These are phyloP conservation scores for Ctena decussata DNA, from an alignment of 2,888 invertebrate species.

Conservation along the genomic window DNA sequence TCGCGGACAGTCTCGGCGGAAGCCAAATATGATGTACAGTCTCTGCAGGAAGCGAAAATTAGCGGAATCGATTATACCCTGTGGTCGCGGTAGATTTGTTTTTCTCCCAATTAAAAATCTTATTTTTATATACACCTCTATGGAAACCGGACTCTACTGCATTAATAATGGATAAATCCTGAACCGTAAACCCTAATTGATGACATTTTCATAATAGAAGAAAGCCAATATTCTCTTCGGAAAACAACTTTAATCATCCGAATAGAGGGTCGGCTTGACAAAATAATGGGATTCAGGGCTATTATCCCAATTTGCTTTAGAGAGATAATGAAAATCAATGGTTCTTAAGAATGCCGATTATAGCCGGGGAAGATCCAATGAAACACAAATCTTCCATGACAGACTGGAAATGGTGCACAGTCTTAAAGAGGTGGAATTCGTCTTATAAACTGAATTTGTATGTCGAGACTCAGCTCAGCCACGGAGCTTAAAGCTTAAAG, in stretches of 20 bases:
- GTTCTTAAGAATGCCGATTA: not conserved
- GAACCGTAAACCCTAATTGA: not conserved
- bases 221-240: not conserved
- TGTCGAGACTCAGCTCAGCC: too few relatives aligned
- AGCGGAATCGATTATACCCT: too few relatives aligned
- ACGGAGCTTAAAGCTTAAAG: too few relatives aligned
- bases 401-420: too few relatives aligned
- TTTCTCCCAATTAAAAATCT: not conserved
- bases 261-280: not conserved
- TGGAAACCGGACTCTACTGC: not conserved
- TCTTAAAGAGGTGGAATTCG: too few relatives aligned
- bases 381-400: too few relatives aligned
- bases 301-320: not conserved
- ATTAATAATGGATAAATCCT: conserved; percentile 6
- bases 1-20: too few relatives aligned
- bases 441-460: too few relatives aligned
- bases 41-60: too few relatives aligned
- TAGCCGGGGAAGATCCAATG: too few relatives aligned
- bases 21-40: too few relatives aligned
- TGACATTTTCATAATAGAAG: conserved; percentile 1
- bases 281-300: not conserved
- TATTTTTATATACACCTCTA: not conserved
- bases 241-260: not conserved
- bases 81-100: too few relatives aligned
- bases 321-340: conserved; percentile 9